Conservation (phyloP, 2,888 invertebrate species). For the Cryptops parisi region DNA sequence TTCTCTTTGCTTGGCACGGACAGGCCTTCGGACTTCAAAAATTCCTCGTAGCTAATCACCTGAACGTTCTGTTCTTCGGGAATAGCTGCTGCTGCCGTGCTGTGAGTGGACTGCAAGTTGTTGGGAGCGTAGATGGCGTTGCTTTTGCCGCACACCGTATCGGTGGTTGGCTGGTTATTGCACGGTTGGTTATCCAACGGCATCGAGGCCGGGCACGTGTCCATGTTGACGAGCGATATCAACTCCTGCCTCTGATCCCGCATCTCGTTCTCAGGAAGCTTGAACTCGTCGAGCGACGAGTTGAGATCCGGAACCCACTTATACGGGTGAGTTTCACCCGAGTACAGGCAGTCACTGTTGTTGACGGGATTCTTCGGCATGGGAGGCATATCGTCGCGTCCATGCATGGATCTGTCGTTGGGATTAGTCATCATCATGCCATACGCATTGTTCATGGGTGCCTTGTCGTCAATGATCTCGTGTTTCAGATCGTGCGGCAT, state of each 20-base stretch:
- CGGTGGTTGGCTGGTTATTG: not conserved
- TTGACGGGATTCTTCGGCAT: not conserved
- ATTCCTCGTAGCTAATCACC: slow-evolving; percentile 11
- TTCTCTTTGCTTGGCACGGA: slow-evolving; percentile 5
- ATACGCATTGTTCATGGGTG: slow-evolving; percentile 1
- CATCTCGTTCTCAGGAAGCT: not conserved
- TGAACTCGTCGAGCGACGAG: not conserved
- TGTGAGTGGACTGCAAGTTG: not conserved
- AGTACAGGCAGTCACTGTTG: slow-evolving; percentile 1
- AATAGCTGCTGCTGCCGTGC: not conserved
- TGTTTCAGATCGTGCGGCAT: not conserved
- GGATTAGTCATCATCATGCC: slow-evolving; percentile 8
- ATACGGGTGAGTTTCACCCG: slow-evolving; percentile 1
- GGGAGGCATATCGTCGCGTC: not conserved
- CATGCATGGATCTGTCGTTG: not conserved
- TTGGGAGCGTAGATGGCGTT: not conserved
- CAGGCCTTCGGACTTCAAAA: slow-evolving; percentile 10
- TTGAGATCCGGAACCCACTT: slow-evolving; percentile 9
- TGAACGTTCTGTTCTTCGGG: not conserved
- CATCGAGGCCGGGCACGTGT: not conserved
- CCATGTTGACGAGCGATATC: not conserved
- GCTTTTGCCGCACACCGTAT: not conserved
- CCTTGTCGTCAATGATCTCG: not conserved
- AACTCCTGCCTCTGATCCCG: not conserved
- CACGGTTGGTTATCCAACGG: not conserved